Evolutionary conservation across 53 echinoderm and acorn worm species (phyloP).

Genomic region (Temnopleurus reevesii): DNA sequence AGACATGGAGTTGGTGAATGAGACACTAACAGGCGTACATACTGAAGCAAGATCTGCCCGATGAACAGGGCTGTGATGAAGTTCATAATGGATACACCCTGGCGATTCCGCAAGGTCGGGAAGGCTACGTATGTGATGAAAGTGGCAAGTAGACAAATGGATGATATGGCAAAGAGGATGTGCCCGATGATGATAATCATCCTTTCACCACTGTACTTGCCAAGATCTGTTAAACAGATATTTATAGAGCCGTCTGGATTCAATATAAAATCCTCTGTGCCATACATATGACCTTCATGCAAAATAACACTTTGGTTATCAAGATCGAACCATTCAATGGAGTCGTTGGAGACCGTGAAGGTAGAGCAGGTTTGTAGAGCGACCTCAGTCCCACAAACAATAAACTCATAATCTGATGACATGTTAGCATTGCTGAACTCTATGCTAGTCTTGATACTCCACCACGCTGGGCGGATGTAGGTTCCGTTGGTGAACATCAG

Average conservation of each 20-base stretch:
- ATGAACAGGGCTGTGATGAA: slow-evolving; percentile 20
- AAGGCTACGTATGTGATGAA: slow-evolving; percentile 31
- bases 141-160: slow-evolving; percentile 16
- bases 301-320: not conserved
- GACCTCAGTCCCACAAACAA: not conserved
- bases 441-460: not conserved
- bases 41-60: slow-evolving; percentile 47
- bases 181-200: not conserved
- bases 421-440: not conserved
- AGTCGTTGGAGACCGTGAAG: not conserved
- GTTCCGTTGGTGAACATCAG: slow-evolving; percentile 22
- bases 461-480: slow-evolving; percentile 7
- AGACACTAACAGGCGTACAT: not conserved
- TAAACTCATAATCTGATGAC: not conserved
- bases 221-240: not conserved
- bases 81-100: slow-evolving; percentile 46
- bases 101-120: slow-evolving; percentile 26
- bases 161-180: slow-evolving; percentile 28
- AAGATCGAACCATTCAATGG: slow-evolving; percentile 4
- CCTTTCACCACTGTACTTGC: not conserved
- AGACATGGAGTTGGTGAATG: slow-evolving; percentile 24
- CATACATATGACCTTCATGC: not conserved
- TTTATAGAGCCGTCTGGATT: slow-evolving; percentile 13
- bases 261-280: not conserved
- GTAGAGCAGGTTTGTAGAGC: slow-evolving; percentile 1